phyloP scores from a whole-genome alignment of 2,888 invertebrate species.

The Drosophila histrio region DNA sequence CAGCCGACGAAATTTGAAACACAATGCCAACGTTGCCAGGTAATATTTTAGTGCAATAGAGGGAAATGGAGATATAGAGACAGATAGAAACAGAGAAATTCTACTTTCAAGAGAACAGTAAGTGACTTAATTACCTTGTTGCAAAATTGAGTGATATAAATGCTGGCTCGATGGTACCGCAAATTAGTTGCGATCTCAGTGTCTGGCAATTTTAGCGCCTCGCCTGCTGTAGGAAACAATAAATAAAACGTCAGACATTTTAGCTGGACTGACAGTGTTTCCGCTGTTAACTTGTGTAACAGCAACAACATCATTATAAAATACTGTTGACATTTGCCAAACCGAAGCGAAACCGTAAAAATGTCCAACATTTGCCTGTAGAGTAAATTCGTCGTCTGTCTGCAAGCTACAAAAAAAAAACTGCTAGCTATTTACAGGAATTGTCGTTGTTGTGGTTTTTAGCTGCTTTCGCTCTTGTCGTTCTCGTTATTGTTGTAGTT shows the following conservation, averaged over 20 bases:
- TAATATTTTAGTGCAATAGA: neutral
- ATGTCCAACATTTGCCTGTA: conserved; percentile 70
- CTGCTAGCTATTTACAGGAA: conserved; percentile 60
- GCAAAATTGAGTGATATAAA: conserved; percentile 27
- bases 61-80: neutral
- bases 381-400: conserved; percentile 32
- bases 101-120: neutral
- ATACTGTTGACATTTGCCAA: conserved; percentile 72
- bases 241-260: conserved; percentile 52
- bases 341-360: conserved; percentile 71
- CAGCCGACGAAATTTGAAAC: conserved; percentile 10
- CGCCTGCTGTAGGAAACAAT: conserved; percentile 48
- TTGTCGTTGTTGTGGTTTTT: conserved; percentile 63
- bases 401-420: conserved; percentile 32
- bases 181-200: conserved; percentile 48
- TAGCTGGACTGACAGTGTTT: conserved; percentile 42
- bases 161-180: conserved; percentile 24
- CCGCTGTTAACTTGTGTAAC: conserved; percentile 27
- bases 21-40: conserved; percentile 6
- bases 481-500: neutral
- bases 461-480: conserved; percentile 23
- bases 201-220: conserved; percentile 42
- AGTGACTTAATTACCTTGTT: conserved; percentile 22
- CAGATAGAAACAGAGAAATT: neutral
- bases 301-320: conserved; percentile 47